Evolutionary conservation across 1,140 invertebrate species (phyloP).

Genomic region (Bilobella aurantiaca): DNA sequence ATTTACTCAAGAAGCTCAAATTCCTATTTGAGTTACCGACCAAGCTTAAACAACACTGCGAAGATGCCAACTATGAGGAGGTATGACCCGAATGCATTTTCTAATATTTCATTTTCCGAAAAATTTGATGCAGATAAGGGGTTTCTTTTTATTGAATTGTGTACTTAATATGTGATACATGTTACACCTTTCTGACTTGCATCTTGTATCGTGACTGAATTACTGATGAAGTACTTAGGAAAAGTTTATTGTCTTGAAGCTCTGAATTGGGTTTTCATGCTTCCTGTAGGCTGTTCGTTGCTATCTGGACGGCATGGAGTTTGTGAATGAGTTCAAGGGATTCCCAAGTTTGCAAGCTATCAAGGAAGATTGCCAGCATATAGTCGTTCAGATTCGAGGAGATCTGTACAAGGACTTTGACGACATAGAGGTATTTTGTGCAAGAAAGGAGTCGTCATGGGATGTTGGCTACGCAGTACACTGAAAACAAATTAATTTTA

Average conservation of each 20-base stretch:
- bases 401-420: slow-evolving; percentile 34
- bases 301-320: slow-evolving; percentile 29
- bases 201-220: no score
- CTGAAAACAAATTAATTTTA: slow-evolving; percentile 4
- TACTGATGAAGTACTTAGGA: no score
- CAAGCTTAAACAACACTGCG: slow-evolving; percentile 72
- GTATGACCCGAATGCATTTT: slow-evolving; percentile 33
- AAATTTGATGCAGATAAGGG: no score
- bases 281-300: slow-evolving; percentile 26
- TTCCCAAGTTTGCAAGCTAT: slow-evolving; percentile 34
- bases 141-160: no score
- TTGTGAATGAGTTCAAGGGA: slow-evolving; percentile 33
- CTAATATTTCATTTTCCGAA: neutral
- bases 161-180: no score
- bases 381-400: slow-evolving; percentile 23
- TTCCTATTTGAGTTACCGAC: slow-evolving; percentile 89
- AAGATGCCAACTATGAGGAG: slow-evolving; percentile 65
- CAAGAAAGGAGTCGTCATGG: no score
- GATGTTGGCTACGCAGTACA: neutral
- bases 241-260: no score
- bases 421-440: slow-evolving; percentile 31
- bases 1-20: slow-evolving; percentile 85
- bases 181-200: no score
- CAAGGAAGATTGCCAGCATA: slow-evolving; percentile 32
- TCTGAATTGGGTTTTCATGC: no score